phyloP scores from a whole-genome alignment of 2,797 vertebrate species.

The Muraenolepis orangiensis region DNA sequence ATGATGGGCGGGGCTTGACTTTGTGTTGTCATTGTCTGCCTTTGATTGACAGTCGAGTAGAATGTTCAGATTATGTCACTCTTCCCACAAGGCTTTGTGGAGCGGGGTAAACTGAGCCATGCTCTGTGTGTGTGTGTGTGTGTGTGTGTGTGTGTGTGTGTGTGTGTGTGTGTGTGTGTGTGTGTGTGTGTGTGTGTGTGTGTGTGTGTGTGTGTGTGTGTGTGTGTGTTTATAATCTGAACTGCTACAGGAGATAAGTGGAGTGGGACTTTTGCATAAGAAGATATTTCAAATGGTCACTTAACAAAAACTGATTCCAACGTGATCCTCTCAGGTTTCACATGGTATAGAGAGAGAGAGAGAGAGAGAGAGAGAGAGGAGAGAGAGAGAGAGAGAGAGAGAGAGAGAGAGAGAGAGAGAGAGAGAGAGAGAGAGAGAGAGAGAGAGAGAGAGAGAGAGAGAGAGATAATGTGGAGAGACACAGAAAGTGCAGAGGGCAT shows the following conservation, averaged over 20 bases:
- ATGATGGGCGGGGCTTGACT: constrained; percentile 30
- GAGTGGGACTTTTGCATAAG: not conserved
- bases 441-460: not conserved
- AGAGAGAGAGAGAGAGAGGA: too few relatives aligned
- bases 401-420: not conserved
- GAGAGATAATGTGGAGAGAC: not conserved
- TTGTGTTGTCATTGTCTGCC: constrained; percentile 44
- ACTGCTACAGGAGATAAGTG: not conserved
- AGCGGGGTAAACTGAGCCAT: constrained; percentile 48
- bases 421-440: not conserved
- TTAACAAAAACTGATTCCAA: not conserved
- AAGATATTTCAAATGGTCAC: not conserved
- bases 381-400: not conserved
- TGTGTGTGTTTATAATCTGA: not conserved
- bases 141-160: constrained; percentile 8
- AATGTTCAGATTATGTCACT: constrained; percentile 57
- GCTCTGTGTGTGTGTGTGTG: constrained; percentile 1
- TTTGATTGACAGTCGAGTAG: constrained; percentile 46
- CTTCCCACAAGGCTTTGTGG: constrained; percentile 55
- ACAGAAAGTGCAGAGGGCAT: not conserved
- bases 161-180: constrained; percentile 32
- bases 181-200: constrained; percentile 18
- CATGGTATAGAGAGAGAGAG: not conserved
- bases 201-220: constrained; percentile 16
- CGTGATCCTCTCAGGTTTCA: not conserved